phyloP scores from a whole-genome alignment of 2,888 invertebrate species.

The Malachius bipustulatus region DNA sequence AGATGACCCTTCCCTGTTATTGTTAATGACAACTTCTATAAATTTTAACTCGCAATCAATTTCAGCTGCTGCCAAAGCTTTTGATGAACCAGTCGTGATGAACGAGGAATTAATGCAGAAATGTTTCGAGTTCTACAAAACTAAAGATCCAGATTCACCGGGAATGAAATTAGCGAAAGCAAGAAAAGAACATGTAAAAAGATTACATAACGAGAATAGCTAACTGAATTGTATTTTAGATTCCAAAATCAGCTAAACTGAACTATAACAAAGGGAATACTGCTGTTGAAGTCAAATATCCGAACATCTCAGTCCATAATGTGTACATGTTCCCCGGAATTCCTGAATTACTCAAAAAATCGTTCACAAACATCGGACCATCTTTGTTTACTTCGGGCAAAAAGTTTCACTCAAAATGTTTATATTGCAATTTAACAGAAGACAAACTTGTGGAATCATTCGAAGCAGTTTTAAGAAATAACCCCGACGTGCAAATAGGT shows the following conservation, averaged over 20 bases:
- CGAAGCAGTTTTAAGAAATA: slow-evolving; percentile 35
- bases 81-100: slow-evolving; percentile 36
- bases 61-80: slow-evolving; percentile 44
- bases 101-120: slow-evolving; percentile 39
- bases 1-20: too few relatives aligned
- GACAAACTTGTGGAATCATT: slow-evolving; percentile 36
- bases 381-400: slow-evolving; percentile 33
- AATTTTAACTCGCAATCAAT: too few relatives aligned
- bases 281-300: slow-evolving; percentile 33
- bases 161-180: slow-evolving; percentile 36
- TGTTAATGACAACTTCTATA: too few relatives aligned
- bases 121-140: slow-evolving; percentile 36
- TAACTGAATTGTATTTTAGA: too few relatives aligned
- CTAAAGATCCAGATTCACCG: slow-evolving; percentile 32
- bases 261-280: slow-evolving; percentile 37
- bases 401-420: slow-evolving; percentile 34
- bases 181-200: too few relatives aligned
- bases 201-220: too few relatives aligned
- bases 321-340: slow-evolving; percentile 62
- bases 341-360: slow-evolving; percentile 41
- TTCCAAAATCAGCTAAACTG: slow-evolving; percentile 38
- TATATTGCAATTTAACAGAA: slow-evolving; percentile 39
- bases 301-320: slow-evolving; percentile 43
- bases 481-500: slow-evolving; percentile 40
- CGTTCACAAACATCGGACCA: slow-evolving; percentile 31